Percentiles rank a stretch among this genome's conserved stretches.
Conservation (phyloP, 2,797 vertebrate species). For the Clarias platycephalus region DNA sequence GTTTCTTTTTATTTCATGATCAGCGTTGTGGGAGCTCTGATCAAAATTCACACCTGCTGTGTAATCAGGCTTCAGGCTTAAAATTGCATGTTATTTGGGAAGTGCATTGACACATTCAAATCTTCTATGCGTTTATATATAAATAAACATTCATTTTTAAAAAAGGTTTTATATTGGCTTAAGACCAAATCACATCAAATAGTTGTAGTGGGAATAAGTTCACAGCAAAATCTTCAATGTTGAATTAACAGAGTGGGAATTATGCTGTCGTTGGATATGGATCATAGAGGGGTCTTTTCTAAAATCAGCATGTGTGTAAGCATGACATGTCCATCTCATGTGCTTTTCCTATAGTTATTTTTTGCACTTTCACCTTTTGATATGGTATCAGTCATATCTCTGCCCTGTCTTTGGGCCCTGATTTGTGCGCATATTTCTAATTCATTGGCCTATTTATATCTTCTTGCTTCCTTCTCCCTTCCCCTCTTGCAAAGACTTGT, state of each 20-base stretch:
- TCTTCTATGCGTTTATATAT: background rate
- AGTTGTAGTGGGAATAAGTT: too few species aligned
- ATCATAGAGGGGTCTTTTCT: background rate
- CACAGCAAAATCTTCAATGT: too few species aligned
- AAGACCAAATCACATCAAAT: background rate
- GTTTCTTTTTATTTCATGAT: constrained; percentile 41
- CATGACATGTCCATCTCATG: background rate
- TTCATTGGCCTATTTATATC: background rate
- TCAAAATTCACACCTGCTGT: constrained; percentile 22
- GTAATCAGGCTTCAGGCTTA: constrained; percentile 28
- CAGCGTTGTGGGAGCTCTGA: constrained; percentile 11
- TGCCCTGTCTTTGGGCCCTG: background rate
- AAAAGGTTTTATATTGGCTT: background rate
- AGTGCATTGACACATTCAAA: background rate
- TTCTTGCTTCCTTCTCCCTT: background rate
- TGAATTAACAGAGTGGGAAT: too few species aligned
- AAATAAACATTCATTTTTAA: too few species aligned
- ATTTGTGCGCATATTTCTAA: background rate
- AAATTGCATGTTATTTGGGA: constrained; percentile 31
- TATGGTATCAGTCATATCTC: background rate
- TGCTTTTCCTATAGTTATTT: background rate
- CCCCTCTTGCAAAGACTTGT: background rate
- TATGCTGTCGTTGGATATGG: background rate
- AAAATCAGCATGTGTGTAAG: background rate
- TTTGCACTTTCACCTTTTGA: too few species aligned